Conservation (phyloP, 2,797 vertebrate genomes). For the Clamator glandarius region DNA sequence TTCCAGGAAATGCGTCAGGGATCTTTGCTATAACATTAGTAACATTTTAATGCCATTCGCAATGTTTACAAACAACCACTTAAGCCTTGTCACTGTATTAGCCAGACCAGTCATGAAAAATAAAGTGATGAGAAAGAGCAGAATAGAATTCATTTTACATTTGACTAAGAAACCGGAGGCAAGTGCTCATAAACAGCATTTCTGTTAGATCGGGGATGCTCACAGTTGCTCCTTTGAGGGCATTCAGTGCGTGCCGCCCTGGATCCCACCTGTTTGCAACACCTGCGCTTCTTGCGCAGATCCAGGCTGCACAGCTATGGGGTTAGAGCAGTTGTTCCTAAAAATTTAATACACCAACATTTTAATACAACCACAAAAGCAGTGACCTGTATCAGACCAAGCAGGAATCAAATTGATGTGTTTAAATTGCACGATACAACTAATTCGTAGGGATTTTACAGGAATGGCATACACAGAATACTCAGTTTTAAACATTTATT, state of each 20-base stretch:
- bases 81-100: background rate
- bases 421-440: background rate
- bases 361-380: background rate
- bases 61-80: background rate
- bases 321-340: background rate
- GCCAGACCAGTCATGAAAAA: background rate
- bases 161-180: background rate
- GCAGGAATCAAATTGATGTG: background rate
- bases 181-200: background rate
- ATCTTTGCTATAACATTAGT: background rate
- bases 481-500: slow-evolving; percentile 51
- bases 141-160: background rate
- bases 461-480: background rate
- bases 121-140: background rate
- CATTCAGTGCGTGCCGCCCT: fast-evolving
- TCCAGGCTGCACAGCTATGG: background rate
- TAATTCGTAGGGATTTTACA: background rate
- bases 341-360: background rate
- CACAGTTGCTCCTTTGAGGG: background rate
- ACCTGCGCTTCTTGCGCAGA: background rate
- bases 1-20: background rate
- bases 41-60: background rate
- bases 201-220: fast-evolving
- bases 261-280: background rate
- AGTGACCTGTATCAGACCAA: background rate